Evolutionary conservation across 1,140 invertebrate genomes (phyloP), one percentile per base, ranked within the genome.

Genomic region (Bilobella aurantiaca): DNA sequence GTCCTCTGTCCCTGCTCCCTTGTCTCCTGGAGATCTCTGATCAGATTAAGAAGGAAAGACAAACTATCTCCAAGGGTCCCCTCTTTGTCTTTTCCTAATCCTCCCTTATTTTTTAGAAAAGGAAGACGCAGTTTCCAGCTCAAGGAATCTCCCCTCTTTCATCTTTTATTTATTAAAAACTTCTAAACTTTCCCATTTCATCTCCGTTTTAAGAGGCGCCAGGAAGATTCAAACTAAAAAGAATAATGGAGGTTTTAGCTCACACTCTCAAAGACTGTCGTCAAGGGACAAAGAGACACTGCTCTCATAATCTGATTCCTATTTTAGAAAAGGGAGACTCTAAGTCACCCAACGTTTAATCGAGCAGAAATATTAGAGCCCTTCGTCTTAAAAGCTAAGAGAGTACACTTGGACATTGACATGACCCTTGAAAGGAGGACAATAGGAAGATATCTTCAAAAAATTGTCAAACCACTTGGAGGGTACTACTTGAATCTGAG

Each of bases 1-100:
- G 12, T 53, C 49, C 49, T 53, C 12, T 53, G 49, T 53, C 49
- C 25, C 49, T 53, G 5, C 49, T 53, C 21, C 49, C 49, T 53
- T 53, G 49, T 53, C 49, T 53, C 49, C 49, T 53, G 23, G 49
- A 53, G 49, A 53, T 53, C 49, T 53, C 25, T 53, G 12, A 53
- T 53, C 12, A 53, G 49, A 53, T 53, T 53, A 53, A 23, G 25
- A 53, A 23, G 8, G 18, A 53, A 53, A 53, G 49, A 53, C 49
- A 53, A 23, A 53, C 12, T 53, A 53, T 5, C 8, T 53, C 12
- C 12, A 53, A 23, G 49, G 49, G 12, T 53, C 49, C 25, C 23
- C 49, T n/a, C 49, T 53, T 42, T 42, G 34, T 42, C 34, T 42
- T 42, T 42, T 8, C 49, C 49, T 53, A 53, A 53, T 53, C 49